Conservation (phyloP, 53 echinoderm and acorn worm genomes). For the Holothuria leucospilota region DNA sequence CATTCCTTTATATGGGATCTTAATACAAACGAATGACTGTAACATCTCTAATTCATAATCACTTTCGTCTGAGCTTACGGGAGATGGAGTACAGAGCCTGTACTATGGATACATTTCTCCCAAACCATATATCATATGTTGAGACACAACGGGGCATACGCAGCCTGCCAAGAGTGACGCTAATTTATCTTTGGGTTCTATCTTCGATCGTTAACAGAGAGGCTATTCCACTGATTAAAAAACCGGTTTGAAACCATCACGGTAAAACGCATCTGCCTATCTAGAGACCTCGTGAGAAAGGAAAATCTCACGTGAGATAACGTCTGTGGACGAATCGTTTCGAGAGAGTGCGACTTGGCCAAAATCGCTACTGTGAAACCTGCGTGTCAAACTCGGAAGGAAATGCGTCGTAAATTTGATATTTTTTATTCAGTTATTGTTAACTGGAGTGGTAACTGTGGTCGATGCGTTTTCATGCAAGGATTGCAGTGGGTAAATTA, state of each 20-base stretch:
- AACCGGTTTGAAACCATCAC: slow-evolving; percentile 42
- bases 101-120: slow-evolving; percentile 31
- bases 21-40: background rate
- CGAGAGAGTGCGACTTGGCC: too few relatives aligned
- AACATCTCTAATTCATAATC: slow-evolving; percentile 18
- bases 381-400: background rate
- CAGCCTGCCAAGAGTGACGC: slow-evolving; percentile 32
- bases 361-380: background rate
- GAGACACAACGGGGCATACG: slow-evolving; percentile 17
- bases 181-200: slow-evolving; percentile 18
- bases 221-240: slow-evolving; percentile 46
- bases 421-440: slow-evolving; percentile 34
- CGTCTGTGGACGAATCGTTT: slow-evolving; percentile 1
- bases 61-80: background rate
- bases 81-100: slow-evolving; percentile 23
- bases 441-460: background rate
- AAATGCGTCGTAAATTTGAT: slow-evolving; percentile 26
- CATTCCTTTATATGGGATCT: background rate
- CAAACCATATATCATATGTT: slow-evolving; percentile 32
- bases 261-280: slow-evolving; percentile 19
- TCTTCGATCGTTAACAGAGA: slow-evolving; percentile 46
- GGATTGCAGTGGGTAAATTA: background rate
- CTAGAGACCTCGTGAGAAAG: background rate
- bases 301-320: slow-evolving; percentile 23
- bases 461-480: slow-evolving; percentile 16